Conservation (phyloP, 2,113 vertebrate genomes). For the Neolamprologus brichardi region DNA sequence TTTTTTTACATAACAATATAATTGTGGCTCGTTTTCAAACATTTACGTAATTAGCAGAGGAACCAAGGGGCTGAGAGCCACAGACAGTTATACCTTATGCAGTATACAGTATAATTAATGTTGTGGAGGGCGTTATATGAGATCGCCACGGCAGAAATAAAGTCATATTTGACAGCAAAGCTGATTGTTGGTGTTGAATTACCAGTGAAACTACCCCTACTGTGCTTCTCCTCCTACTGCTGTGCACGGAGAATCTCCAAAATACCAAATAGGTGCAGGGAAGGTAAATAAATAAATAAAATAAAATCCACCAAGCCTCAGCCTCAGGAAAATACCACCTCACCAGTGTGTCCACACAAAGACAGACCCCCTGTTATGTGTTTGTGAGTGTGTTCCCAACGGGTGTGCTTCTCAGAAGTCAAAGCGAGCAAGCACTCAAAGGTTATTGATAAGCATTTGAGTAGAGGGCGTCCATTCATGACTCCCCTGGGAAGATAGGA, state of each 20-base stretch:
- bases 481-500: slow-evolving; percentile 66
- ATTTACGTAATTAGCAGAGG: not conserved
- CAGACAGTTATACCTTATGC: not conserved
- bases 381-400: slow-evolving; percentile 37
- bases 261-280: slow-evolving; percentile 9
- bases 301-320: not conserved
- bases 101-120: not conserved
- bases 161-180: not conserved
- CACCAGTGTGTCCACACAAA: slow-evolving; percentile 1
- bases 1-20: not conserved
- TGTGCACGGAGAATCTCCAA: not conserved
- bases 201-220: not conserved
- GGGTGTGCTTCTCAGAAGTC: slow-evolving; percentile 54
- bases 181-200: not conserved
- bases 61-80: not conserved
- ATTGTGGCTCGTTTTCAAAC: not conserved
- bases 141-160: not conserved
- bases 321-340: slow-evolving; percentile 34
- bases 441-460: slow-evolving; percentile 77
- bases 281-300: not conserved
- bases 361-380: slow-evolving; percentile 12
- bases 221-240: not conserved
- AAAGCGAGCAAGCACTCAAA: slow-evolving; percentile 69
- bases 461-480: slow-evolving; percentile 71
- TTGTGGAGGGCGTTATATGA: not conserved